Evolutionary conservation across 2,113 vertebrate genomes (phyloP), one percentile per base, ranked within the genome.

Genomic region (Eublepharis macularius): DNA sequence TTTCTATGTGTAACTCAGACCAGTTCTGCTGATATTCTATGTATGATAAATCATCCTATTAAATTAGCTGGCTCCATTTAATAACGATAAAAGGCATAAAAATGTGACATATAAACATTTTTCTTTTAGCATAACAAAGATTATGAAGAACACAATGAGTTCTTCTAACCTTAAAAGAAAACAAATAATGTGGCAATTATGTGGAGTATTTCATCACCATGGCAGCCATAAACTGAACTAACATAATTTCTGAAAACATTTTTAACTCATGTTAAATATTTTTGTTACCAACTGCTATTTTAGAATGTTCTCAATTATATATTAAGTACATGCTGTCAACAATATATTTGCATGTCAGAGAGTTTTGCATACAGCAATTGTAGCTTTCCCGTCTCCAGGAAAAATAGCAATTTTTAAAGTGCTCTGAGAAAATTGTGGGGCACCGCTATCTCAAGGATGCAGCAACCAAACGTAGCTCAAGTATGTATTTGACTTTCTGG

Each of bases 231-330:
- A 77, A 76, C 39, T 26, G 51, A 87, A 87, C 63, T n/a, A 69
- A 77, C 49, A 60, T 65, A 57, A 47, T 82, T 76, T 76, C 66
- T 82, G 63, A 70, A 87, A 87, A 77, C 73, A 87, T 60, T 82
- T 63, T 82, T 81, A 86, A 76, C 51, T 77, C 65, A 77, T 49
- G 45, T 76, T 82, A 82, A 87, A 70, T 70, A 47, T 82, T 87
- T 60, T 87, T 82, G 85, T 60, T 87, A 82, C 63, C 49, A 82
- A 77, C 72, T 39, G 39, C 49, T 76, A 69, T 45, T 86, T 86
- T 73, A 72, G 26, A 79, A 72, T 19, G 39, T 34, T 72, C 19
- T 85, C 51, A 63, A 63, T 85, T 70, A 69, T 85, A 60, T 39
- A 70, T 70, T 39, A 85, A 79, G 66, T 85, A 47, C 51, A 72